phyloP scores from a whole-genome alignment of 2,888 invertebrate species.

The Empis stercorea region DNA sequence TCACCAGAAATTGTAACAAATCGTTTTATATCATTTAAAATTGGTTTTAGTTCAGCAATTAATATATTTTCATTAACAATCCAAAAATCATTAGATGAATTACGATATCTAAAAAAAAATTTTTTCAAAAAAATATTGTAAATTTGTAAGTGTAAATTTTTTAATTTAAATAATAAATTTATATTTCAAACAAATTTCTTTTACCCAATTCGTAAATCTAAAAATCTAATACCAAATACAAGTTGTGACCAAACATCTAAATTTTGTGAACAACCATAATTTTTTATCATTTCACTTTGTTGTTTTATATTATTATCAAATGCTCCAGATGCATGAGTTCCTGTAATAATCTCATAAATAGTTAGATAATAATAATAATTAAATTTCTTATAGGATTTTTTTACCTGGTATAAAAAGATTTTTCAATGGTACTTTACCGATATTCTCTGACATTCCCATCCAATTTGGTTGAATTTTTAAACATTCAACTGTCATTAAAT shows the following conservation, averaged over 20 bases:
- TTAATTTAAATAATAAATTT: neutral
- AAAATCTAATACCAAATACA: slow-evolving; percentile 70
- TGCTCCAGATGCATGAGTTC: slow-evolving; percentile 49
- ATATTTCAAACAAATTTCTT: slow-evolving; percentile 39
- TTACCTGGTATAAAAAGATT: slow-evolving; percentile 29
- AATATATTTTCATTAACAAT: slow-evolving; percentile 31
- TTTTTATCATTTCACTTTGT: slow-evolving; percentile 24
- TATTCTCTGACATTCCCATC: slow-evolving; percentile 51
- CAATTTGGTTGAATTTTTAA: slow-evolving; percentile 71
- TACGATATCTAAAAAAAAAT: neutral
- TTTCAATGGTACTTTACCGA: slow-evolving; percentile 24
- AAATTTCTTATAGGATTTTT: slow-evolving; percentile 11
- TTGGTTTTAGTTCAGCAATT: slow-evolving; percentile 49
- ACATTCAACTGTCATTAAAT: slow-evolving; percentile 51
- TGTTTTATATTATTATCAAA: slow-evolving; percentile 29
- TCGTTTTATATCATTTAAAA: slow-evolving; percentile 53
- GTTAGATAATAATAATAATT: too few relatives aligned
- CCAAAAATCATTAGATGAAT: slow-evolving; percentile 23
- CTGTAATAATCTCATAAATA: slow-evolving; percentile 18
- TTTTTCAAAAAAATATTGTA: neutral
- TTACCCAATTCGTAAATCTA: slow-evolving; percentile 71
- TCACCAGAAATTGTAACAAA: slow-evolving; percentile 58
- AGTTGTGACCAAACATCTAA: slow-evolving; percentile 70
- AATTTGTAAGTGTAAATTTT: neutral
- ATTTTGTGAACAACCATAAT: slow-evolving; percentile 49